Evolutionary conservation across 2,113 vertebrate genomes (phyloP), one percentile per base, ranked within the genome.

Genomic region (Cygnus atratus): DNA sequence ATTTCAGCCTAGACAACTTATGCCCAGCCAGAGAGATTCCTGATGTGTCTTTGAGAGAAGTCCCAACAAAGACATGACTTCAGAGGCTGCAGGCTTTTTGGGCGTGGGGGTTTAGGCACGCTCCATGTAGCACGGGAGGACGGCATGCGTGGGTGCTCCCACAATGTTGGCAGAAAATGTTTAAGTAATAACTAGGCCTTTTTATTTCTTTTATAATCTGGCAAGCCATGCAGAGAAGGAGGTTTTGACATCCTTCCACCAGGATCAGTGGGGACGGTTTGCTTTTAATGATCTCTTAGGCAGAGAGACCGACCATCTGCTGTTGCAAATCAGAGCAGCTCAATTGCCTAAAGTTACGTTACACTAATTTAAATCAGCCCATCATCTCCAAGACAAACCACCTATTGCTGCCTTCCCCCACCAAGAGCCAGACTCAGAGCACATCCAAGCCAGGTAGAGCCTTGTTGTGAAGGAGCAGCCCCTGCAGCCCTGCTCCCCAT

Each of bases 241-340:
- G 88, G 62, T 83, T 96, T 93, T 94, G 90, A 93, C 92, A 92
- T 95, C 70, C 67, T 91, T 96, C 91, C 84, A 88, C 93, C 59
- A 66, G 66, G 70, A 92, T 90, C 92, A 92, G 94, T 86, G 59
- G 90, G 92, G 88, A 95, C 21, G 4, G 84, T 94, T 96, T 93
- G 91, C 79, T 90, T 92, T 93, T 88, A 94, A 88, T 92, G 95
- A 78, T 94, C 95, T 96, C 29, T 41, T 18, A 96, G 95, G 90
- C 94, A 93, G 80, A 15, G 14, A 96, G 95, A 93, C 86, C 87
- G 92, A 96, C 96, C 96, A 96, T 97, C 95, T 97, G 95, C 93
- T 97, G 93, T 92, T 96, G 93, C 62, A 92, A 95, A 95, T 91
- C 54, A 12, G 86, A 96, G 78, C 92, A 96, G 90, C 92, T 96